A percentile compares a stretch with the other conserved stretches of the same genome.
Evolutionary conservation across 2,888 invertebrate genomes (phyloP).

Genomic region (Ctena decussata): DNA sequence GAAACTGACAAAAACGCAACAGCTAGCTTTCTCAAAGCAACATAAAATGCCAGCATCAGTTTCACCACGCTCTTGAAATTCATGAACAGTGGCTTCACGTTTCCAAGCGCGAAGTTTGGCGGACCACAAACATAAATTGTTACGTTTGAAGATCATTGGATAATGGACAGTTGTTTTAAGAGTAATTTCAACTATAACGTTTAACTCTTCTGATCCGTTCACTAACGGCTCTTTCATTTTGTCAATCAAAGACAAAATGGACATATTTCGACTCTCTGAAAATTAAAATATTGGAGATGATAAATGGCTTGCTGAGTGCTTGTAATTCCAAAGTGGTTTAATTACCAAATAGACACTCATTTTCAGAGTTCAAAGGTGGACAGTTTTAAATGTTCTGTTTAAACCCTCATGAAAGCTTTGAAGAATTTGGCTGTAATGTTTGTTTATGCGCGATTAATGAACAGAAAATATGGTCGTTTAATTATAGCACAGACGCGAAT

Average conservation of each 20-base stretch:
- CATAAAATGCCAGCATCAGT: too few relatives aligned
- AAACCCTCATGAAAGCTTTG: slow-evolving; percentile 45
- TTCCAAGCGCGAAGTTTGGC: neutral
- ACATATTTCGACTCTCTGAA: slow-evolving; percentile 16
- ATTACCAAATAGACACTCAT: slow-evolving; percentile 37
- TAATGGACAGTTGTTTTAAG: slow-evolving; percentile 10
- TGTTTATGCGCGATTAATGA: slow-evolving; percentile 8
- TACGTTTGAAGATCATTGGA: neutral
- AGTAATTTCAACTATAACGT: neutral
- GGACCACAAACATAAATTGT: neutral
- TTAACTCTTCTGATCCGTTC: neutral
- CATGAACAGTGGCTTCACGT: too few relatives aligned
- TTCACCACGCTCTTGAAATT: too few relatives aligned
- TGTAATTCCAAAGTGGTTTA: slow-evolving; percentile 55
- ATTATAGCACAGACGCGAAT: neutral
- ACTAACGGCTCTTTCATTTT: slow-evolving; percentile 5
- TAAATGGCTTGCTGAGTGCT: slow-evolving; percentile 49
- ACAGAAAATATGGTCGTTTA: slow-evolving; percentile 2
- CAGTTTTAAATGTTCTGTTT: slow-evolving; percentile 44
- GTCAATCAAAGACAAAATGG: slow-evolving; percentile 35
- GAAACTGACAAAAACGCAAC: too few relatives aligned
- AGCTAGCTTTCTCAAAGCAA: too few relatives aligned
- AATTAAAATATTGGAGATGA: slow-evolving; percentile 52
- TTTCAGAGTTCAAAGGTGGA: slow-evolving; percentile 60
- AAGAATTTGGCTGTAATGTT: slow-evolving; percentile 9